Conservation (phyloP, 2,888 invertebrate genomes). For the Helleia helle region DNA sequence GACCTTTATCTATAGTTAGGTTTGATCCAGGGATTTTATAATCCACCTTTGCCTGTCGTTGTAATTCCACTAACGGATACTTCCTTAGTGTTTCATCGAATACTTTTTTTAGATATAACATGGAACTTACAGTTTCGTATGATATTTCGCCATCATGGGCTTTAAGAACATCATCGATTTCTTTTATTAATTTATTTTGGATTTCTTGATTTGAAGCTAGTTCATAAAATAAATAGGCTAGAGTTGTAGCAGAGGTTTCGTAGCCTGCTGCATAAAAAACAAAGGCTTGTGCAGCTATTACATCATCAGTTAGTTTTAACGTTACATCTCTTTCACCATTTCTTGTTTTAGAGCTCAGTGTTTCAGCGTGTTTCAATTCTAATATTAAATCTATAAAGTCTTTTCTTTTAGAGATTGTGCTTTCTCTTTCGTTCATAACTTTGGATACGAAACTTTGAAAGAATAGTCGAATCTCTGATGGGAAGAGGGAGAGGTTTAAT, state of each 20-base stretch:
- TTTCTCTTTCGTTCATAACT: conserved; percentile 35
- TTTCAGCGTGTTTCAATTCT: conserved; percentile 24
- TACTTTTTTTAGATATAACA: conserved; percentile 48
- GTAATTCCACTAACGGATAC: conserved; percentile 51
- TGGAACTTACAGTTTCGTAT: conserved; percentile 42
- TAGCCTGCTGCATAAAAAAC: conserved; percentile 56
- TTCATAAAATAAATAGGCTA: conserved; percentile 41
- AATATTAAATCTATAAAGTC: conserved; percentile 44
- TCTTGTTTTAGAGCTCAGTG: neutral
- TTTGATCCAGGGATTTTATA: conserved; percentile 45
- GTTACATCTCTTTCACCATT: conserved; percentile 21
- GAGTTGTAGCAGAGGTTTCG: conserved; percentile 52
- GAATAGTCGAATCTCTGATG: conserved; percentile 23
- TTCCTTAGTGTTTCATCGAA: conserved; percentile 49
- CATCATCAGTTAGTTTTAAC: conserved; percentile 32
- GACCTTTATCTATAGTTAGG: conserved; percentile 37
- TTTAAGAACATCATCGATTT: conserved; percentile 35
- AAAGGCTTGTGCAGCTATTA: conserved; percentile 50
- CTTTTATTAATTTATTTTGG: conserved; percentile 37
- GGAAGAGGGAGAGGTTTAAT: conserved; percentile 29
- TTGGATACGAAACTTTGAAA: conserved; percentile 20
- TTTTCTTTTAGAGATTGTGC: conserved; percentile 28
- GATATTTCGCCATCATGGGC: conserved; percentile 36
- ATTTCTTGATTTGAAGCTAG: conserved; percentile 42
- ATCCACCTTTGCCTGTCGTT: conserved; percentile 34